Evolutionary conservation across 2,888 invertebrate genomes (phyloP), one percentile per base, ranked within the genome.

Genomic region (Spodoptera exigua): DNA sequence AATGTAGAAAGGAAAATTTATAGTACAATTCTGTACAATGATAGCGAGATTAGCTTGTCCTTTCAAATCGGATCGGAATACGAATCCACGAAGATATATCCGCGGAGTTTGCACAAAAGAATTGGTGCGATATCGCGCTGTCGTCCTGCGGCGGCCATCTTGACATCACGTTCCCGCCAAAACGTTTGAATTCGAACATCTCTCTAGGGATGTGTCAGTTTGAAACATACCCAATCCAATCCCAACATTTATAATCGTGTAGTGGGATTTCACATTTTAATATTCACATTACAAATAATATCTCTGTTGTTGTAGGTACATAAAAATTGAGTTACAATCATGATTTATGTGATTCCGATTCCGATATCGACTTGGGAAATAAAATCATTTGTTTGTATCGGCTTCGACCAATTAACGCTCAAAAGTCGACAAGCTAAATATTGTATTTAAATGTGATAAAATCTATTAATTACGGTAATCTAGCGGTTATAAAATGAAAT

Each of bases 111-210:
- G 88, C 88, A 87, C 89, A 88, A 90, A 93, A 92, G 92, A 91
- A 93, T 92, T 90, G 92, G 89, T 81, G 89, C 87, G 89, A 89
- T 91, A 91, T 91, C 91, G 88, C 80, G 73, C 82, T 83, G 85
- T 84, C 85, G 83, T 80, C 75, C 79, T 81, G 82, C 70, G 86
- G 85, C 79, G 60, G 76, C 89, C 91, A 91, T 91, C 87, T 90
- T 90, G 88, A 80, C 84, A 81, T 65, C 61, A 74, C 79, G 59
- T 73, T 87, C 84, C 83, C 87, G 86, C 88, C 86, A 86, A 85
- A 91, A 85, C 89, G 90, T 91, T 91, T 86, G 88, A 87, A 90
- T 90, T 89, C 89, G 88, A 89, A 88, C 86, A 81, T 82, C 78
- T 79, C 84, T 83, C 85, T 78, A 78, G 90, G 86, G 90, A 91